Conservation (phyloP, 2,797 vertebrate genomes). For the Tauraco hartlaubi region DNA sequence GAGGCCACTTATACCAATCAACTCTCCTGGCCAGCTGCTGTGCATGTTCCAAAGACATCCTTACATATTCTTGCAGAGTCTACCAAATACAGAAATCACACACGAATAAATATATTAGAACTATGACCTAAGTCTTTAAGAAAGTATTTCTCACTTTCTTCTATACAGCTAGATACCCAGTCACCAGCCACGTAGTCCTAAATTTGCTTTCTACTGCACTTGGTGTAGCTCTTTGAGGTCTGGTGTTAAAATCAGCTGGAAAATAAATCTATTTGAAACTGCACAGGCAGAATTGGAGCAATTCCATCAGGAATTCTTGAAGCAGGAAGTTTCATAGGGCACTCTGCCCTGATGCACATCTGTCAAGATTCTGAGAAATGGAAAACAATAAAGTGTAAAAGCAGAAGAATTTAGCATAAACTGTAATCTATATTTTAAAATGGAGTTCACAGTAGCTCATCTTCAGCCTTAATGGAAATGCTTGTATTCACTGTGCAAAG, state of each 20-base stretch:
- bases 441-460: neutral
- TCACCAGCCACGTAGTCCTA: neutral
- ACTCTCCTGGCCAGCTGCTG: neutral
- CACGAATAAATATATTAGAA: neutral
- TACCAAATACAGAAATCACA: neutral
- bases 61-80: neutral
- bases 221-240: neutral
- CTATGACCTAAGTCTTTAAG: neutral
- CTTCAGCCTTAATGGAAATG: slow-evolving; percentile 4
- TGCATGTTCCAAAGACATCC: neutral
- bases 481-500: neutral
- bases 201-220: neutral
- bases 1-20: neutral
- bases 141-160: neutral
- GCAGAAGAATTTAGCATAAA: neutral
- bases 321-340: neutral
- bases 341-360: neutral
- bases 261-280: neutral
- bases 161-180: neutral
- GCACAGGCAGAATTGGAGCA: neutral
- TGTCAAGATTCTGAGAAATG: neutral
- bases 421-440: neutral
- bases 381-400: slow-evolving; percentile 13
- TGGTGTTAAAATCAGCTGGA: neutral
- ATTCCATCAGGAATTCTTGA: neutral